Percentiles rank a stretch among this genome's conserved stretches.
These are phyloP conservation scores for Cyclophora albipunctata DNA, from an alignment of 2,888 invertebrate genomes.

Conservation along the genomic window DNA sequence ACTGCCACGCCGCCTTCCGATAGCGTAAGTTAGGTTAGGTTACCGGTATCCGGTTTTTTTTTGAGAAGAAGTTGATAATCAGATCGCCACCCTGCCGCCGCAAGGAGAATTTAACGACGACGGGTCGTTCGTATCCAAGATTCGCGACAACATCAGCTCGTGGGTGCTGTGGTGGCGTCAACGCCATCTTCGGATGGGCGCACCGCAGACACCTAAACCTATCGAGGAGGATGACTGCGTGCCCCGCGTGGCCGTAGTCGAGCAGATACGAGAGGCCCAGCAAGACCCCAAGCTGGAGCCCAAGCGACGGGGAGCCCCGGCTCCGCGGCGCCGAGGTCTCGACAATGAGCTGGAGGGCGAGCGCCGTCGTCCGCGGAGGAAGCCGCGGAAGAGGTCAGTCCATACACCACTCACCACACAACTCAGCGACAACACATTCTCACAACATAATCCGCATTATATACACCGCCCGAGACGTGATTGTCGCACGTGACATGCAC, in stretches of 20 bases:
- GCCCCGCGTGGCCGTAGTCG: constrained; percentile 52
- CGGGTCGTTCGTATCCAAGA: constrained; percentile 47
- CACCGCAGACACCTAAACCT: constrained; percentile 66
- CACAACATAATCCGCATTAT: neutral
- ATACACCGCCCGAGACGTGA: neutral
- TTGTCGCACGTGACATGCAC: neutral
- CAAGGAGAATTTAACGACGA: constrained; percentile 26
- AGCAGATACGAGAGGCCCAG: constrained; percentile 37
- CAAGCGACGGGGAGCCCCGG: constrained; percentile 40
- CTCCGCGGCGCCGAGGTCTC: constrained; percentile 53
- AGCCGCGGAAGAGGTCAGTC: constrained; percentile 49
- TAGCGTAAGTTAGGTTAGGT: constrained; percentile 40
- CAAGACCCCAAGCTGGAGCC: constrained; percentile 56
- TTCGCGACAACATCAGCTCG: constrained; percentile 68
- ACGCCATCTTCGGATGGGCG: constrained; percentile 70
- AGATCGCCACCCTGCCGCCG: constrained; percentile 29
- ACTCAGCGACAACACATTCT: neutral
- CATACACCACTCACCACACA: neutral
- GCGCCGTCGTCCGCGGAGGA: constrained; percentile 50
- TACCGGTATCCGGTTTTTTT: constrained; percentile 25
- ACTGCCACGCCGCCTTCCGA: constrained; percentile 52
- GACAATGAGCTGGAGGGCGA: constrained; percentile 59
- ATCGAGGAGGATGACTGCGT: constrained; percentile 60
- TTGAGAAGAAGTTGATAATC: constrained; percentile 25
- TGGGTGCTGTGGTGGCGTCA: constrained; percentile 73